A percentile compares a stretch with the other conserved stretches of the same genome.
Evolutionary conservation across 2,888 invertebrate genomes (phyloP).

Genomic region (Dryobota labecula): DNA sequence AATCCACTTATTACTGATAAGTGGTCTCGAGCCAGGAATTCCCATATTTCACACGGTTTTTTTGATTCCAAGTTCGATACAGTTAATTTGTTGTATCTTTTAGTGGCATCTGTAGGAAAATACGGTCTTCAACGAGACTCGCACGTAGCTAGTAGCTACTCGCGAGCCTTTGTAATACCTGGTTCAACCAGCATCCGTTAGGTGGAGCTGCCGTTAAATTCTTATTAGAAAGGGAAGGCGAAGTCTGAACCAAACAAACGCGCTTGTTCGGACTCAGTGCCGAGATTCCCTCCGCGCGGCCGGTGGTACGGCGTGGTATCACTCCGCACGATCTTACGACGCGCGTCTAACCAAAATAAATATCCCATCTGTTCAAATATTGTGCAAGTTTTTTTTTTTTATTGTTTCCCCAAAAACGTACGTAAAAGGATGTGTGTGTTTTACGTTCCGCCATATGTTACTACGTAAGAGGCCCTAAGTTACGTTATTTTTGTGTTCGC

Average conservation of each 20-base stretch:
- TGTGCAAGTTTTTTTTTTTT: conserved; percentile 85
- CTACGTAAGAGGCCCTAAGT: conserved; percentile 71
- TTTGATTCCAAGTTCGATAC: background rate
- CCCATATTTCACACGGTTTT: background rate
- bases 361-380: conserved; percentile 88
- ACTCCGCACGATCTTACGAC: conserved; percentile 69
- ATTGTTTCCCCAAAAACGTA: conserved; percentile 79
- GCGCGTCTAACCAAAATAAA: conserved; percentile 87
- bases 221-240: conserved; percentile 82
- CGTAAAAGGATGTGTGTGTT: conserved; percentile 79
- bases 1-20: background rate
- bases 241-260: conserved; percentile 78
- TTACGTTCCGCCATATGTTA: conserved; percentile 68
- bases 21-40: background rate
- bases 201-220: conserved; percentile 74
- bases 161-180: background rate
- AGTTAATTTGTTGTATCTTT: conserved; percentile 4
- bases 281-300: conserved; percentile 79
- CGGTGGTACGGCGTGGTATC: conserved; percentile 64
- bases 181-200: conserved; percentile 55
- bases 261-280: conserved; percentile 74
- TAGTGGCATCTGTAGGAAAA: conserved; percentile 41
- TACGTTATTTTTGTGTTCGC: conserved; percentile 82
- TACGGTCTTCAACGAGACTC: background rate
- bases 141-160: background rate